phyloP scores from a whole-genome alignment of 2,113 vertebrate species.

The Illadopsis cleaveri region DNA sequence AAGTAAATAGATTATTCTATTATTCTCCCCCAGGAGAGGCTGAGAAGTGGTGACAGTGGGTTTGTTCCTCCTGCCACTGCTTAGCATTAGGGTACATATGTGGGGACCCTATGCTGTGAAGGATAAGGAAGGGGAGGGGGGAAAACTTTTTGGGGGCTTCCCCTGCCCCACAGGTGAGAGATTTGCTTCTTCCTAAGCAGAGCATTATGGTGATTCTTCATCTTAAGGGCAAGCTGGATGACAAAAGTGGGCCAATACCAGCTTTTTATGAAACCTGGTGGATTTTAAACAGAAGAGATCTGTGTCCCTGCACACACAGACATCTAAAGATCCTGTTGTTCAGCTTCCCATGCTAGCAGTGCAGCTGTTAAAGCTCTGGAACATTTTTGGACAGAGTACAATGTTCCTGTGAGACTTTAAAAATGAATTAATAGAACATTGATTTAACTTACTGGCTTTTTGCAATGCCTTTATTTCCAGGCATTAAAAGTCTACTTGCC shows the following conservation, averaged over 20 bases:
- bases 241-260: background rate
- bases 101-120: background rate
- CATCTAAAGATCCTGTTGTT: background rate
- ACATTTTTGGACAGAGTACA: conserved; percentile 9
- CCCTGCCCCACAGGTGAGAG: background rate
- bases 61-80: background rate
- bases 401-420: conserved; percentile 28
- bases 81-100: rapidly evolving
- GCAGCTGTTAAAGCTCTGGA: conserved; percentile 33
- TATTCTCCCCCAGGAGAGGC: background rate
- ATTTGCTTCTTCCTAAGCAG: background rate
- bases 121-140: background rate
- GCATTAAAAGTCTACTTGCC: conserved; percentile 34
- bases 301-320: background rate
- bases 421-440: conserved; percentile 54
- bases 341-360: background rate
- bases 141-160: background rate
- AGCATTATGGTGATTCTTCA: background rate
- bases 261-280: background rate
- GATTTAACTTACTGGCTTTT: conserved; percentile 42
- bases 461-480: conserved; percentile 51
- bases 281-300: background rate
- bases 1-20: background rate
- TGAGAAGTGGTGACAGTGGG: background rate
- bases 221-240: background rate